These are phyloP conservation scores for Pseudorectes ferrugineus DNA, from an alignment of 2,113 vertebrate species.

Conservation along the genomic window DNA sequence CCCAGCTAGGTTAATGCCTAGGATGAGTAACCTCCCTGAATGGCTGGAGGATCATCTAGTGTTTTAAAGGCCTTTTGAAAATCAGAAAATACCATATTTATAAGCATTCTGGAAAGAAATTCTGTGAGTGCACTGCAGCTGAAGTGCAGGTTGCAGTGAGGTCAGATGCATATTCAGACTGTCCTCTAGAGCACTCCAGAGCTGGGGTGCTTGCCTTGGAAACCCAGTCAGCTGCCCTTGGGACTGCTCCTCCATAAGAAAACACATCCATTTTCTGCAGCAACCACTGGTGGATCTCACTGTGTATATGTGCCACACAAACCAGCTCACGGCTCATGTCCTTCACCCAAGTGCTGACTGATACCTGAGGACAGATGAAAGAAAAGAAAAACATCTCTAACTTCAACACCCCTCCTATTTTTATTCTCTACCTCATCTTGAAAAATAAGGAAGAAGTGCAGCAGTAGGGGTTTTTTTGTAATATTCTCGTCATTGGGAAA, in stretches of 20 bases:
- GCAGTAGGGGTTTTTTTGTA: slow-evolving; percentile 1
- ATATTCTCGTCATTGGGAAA: slow-evolving; percentile 42
- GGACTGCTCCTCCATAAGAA: neutral
- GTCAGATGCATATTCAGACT: neutral
- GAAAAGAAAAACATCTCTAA: slow-evolving; percentile 19
- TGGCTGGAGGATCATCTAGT: neutral
- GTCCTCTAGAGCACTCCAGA: neutral
- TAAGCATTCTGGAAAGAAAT: neutral
- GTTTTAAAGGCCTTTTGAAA: neutral
- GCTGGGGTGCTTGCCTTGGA: neutral
- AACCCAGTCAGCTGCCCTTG: neutral
- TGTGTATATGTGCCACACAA: neutral
- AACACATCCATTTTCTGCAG: neutral
- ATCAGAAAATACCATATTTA: neutral
- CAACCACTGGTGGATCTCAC: neutral
- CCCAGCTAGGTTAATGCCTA: neutral
- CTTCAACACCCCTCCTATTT: neutral
- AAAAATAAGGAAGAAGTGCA: slow-evolving; percentile 30
- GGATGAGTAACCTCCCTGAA: neutral
- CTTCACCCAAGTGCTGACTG: slow-evolving; percentile 29
- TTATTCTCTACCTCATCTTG: neutral
- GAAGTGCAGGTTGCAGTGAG: neutral
- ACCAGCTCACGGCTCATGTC: neutral
- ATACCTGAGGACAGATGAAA: slow-evolving; percentile 31
- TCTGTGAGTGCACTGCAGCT: neutral